phyloP scores from a whole-genome alignment of 2,888 invertebrate species.

The Pseudoips prasinana region DNA sequence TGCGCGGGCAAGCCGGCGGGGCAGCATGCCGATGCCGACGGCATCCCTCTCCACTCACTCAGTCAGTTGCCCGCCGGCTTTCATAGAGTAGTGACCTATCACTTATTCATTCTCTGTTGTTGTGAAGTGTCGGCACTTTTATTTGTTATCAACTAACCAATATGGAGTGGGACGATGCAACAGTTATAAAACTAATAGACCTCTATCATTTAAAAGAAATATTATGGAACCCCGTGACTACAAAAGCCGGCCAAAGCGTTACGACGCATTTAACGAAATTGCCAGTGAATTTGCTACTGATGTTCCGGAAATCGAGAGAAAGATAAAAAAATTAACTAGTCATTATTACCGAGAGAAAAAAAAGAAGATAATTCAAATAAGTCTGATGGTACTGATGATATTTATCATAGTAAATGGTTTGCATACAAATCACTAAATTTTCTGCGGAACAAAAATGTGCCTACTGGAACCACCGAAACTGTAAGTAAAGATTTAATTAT shows the following conservation, averaged over 20 bases:
- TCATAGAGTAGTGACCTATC: constrained; percentile 10
- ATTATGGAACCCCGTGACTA: constrained; percentile 14
- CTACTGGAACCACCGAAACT: constrained; percentile 11
- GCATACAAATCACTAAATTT: constrained; percentile 10
- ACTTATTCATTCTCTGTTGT: constrained; percentile 5
- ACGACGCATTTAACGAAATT: constrained; percentile 14
- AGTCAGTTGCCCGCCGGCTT: constrained; percentile 10
- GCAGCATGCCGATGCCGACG: constrained; percentile 10
- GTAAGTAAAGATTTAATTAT: constrained; percentile 8
- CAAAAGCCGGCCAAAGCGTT: constrained; percentile 12
- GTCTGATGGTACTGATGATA: constrained; percentile 5
- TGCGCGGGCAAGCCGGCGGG: constrained; percentile 2
- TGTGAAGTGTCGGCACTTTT: constrained; percentile 3
- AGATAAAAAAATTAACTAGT: constrained; percentile 16
- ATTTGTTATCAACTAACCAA: constrained; percentile 7
- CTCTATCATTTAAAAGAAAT: constrained; percentile 10
- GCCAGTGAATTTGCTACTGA: constrained; percentile 9
- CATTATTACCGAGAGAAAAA: constrained; percentile 10
- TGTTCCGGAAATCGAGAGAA: constrained; percentile 10
- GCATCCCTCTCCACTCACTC: constrained; percentile 6
- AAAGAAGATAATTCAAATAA: constrained; percentile 3
- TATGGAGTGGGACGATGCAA: constrained; percentile 13
- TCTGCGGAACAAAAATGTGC: constrained; percentile 10
- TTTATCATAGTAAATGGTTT: constrained; percentile 10
- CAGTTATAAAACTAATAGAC: constrained; percentile 10